Conservation (phyloP, 2,113 vertebrate species). For the Psilopogon haemacephalus region DNA sequence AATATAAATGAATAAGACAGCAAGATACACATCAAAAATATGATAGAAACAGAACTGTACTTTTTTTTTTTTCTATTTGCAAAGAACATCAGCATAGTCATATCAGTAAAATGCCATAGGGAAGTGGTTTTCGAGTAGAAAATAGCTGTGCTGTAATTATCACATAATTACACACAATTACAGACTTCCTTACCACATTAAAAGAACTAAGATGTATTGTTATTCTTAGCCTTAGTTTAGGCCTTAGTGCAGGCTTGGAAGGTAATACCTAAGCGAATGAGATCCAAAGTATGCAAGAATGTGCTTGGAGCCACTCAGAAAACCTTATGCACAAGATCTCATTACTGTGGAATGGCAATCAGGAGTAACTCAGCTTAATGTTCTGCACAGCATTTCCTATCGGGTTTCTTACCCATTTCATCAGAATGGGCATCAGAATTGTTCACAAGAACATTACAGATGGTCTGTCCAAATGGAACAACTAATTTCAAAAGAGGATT, state of each 20-base stretch:
- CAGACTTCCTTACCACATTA: background rate
- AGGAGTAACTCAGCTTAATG: background rate
- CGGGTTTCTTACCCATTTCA: background rate
- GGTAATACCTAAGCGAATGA: background rate
- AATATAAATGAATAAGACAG: background rate
- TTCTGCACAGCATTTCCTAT: background rate
- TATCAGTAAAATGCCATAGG: background rate
- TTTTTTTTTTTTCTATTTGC: background rate
- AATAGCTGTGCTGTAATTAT: background rate
- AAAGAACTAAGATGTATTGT: background rate
- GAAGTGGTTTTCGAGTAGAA: background rate
- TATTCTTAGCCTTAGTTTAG: background rate
- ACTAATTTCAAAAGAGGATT: background rate
- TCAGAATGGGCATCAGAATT: background rate
- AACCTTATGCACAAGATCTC: accelerated
- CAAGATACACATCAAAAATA: background rate
- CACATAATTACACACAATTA: background rate
- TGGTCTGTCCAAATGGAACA: background rate
- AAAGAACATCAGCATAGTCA: background rate
- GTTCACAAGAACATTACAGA: background rate
- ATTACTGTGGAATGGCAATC: background rate
- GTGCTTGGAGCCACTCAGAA: background rate
- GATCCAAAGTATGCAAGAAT: background rate
- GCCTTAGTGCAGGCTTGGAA: background rate
- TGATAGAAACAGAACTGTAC: background rate